Base-by-base conservation (phyloP, 1,140 invertebrate species). In the Drosophila subpulchrella region DNA sequence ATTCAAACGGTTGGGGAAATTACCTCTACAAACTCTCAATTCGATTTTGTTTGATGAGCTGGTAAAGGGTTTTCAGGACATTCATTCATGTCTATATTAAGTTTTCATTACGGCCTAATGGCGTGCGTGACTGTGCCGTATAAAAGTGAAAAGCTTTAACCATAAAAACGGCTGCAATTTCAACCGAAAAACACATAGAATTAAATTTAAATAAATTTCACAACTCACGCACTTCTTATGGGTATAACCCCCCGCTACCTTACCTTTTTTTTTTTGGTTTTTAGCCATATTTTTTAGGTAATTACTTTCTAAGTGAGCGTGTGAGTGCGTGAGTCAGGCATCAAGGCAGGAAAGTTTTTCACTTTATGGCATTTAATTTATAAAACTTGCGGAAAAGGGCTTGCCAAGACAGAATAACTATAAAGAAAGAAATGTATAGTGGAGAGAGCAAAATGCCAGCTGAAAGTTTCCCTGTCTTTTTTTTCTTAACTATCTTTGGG, bases 121-220 rank as follows among this genome's bases (percentile, higher is more conserved):
- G 51, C 58, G 56, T 86, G 83, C 83, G 83, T 86, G 83, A 82
- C 83, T 47, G 46, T 59, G 55, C 42, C 72, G 34, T 44, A 53
- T 67, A 42, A 34, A 62, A 62, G 82, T 78, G 75, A 83, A 88
- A 86, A 79, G 61, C 50, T 62, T 63, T 20, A 58, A 34, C 41
- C 68, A 50, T 85, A 71, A 86, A 71, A 81, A 42, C 30, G 51
- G 11, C 20, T 7, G 32, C 50, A 13, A 36, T 53, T 53, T 36
- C n/a, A 6, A 17, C 24, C 41, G 27, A 54, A 75, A 73, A 88
- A 65, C 74, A 75, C 74, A 81, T 67, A 76, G 83, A 83, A 80
- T 83, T 77, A 83, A 88, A 89, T 89, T 89, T 88, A 83, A 88
- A 89, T 89, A 89, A 88, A 83, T 88, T 89, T 77, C 72, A 77